Evolutionary conservation across 2,797 vertebrate genomes (phyloP).

Genomic region (Octomys mimax): DNA sequence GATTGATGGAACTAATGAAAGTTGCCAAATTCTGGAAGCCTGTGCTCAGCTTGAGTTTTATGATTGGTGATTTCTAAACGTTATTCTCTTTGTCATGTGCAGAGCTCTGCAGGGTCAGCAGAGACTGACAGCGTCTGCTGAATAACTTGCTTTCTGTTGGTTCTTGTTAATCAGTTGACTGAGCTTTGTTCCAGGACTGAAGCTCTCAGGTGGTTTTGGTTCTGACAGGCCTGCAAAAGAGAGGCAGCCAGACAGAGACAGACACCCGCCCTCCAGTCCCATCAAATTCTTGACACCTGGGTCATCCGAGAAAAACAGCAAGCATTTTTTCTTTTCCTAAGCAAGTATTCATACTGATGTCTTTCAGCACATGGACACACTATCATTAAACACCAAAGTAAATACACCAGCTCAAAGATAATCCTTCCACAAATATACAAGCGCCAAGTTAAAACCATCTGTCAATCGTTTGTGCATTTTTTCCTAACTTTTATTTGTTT

Average conservation of each 20-base stretch:
- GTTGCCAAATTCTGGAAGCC: neutral
- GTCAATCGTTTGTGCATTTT: conserved; percentile 62
- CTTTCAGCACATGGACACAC: conserved; percentile 33
- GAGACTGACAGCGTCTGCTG: conserved; percentile 57
- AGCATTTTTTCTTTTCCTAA: conserved; percentile 33
- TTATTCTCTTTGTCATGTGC: conserved; percentile 58
- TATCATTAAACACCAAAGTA: conserved; percentile 67
- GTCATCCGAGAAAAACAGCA: conserved; percentile 55
- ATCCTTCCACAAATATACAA: conserved; percentile 69
- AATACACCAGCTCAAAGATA: conserved; percentile 53
- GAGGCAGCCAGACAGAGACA: neutral
- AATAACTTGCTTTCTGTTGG: conserved; percentile 74
- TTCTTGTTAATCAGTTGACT: conserved; percentile 70
- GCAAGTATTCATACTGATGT: conserved; percentile 15
- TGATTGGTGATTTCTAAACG: conserved; percentile 44
- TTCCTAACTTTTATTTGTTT: conserved; percentile 66
- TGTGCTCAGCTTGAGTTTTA: conserved; percentile 47
- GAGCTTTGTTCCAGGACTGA: neutral
- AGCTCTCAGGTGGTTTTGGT: neutral
- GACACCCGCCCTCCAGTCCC: neutral
- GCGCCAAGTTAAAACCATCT: conserved; percentile 60
- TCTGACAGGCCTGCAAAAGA: conserved; percentile 40
- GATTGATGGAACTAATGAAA: conserved; percentile 3
- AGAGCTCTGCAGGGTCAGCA: conserved; percentile 64
- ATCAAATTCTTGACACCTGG: conserved; percentile 64